Base-by-base conservation (phyloP, 2,888 invertebrate genomes). In the Thera britannica region DNA sequence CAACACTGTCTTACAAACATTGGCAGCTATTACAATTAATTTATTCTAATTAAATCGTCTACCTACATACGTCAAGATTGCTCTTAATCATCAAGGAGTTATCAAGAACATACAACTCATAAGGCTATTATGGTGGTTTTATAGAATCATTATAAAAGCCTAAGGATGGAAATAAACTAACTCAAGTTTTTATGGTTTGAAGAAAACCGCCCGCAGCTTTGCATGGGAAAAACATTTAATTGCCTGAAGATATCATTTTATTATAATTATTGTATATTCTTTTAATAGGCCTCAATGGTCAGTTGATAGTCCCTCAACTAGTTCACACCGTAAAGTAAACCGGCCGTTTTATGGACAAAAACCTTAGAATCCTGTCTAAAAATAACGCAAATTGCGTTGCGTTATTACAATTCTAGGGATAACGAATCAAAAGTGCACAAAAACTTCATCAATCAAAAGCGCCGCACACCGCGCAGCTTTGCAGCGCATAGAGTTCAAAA, bases 401-500 rank as follows among this genome's bases (percentile, higher is more conserved):
- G 23, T 23, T 23, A 23, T 23, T 23, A 23, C 23, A 23, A 23
- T 23, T 51, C 51, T 51, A 54, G 58, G 49, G 46, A 58, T 41
- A 62, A 54, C 44, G 44, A 38, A 60, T 46, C n/a, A 55, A n/a
- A 36, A 55, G 49, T 51, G 55, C 52, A 66, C 56, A 63, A 55
- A 59, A 46, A 9, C 36, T 52, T 48, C 54, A 66, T 66, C 51
- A 61, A 62, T 55, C 59, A 66, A 41, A 41, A n/a, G 12, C 59
- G 12, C 38, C 51, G 46, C 12, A 44, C 57, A 49, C 12, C 51
- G 23, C 12, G 12, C 51, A 51, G 59, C 60, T 41, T 41, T 44
- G 34, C 23, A 36, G 55, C 36, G 51, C 52, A 60, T 68, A 65
- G 58, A 71, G 71, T 63, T 71, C 68, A 63, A 74, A 73, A 75